Base-by-base conservation (phyloP, 2,888 invertebrate species). In the Vesta saturnalis region DNA sequence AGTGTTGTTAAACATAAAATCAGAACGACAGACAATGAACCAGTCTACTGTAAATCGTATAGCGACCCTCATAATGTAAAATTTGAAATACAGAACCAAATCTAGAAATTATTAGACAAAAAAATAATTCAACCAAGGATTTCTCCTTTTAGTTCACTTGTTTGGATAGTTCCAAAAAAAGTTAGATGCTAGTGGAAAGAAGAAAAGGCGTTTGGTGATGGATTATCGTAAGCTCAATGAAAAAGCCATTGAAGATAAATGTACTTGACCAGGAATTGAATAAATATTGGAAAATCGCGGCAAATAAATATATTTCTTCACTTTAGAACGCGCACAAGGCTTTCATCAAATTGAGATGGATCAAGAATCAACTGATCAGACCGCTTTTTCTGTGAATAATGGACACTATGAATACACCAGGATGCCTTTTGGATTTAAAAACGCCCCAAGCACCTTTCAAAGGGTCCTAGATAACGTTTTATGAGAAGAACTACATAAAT, bases 261-360 rank as follows among this genome's bases (percentile, higher is more conserved):
- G 18, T 14, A 16, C 52, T 1, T 18, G 23, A 1, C 52, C 60
- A 12, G 18, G 60, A 8, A 49, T 60, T 1, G 49, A 52, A 8
- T 49, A 60, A 35, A 60, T 60, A 15, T 16, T 60, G 16, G 52
- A 49, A 14, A 49, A 30, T 14, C 15, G 49, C 10, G 60, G 60
- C 1, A 60, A 18, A 60, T n/a, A n/a, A n/a, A n/a, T n/a, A n/a
- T n/a, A n/a, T n/a, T n/a, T n/a, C n/a, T n/a, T n/a, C n/a, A n/a
- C n/a, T n/a, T n/a, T n/a, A n/a, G n/a, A n/a, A n/a, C n/a, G n/a
- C n/a, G n/a, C n/a, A n/a, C n/a, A n/a, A n/a, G n/a, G 76, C 8
- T 79, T 76, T 47, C 73, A 74, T 43, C 79, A 79, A 64, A n/a
- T n/a, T n/a, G n/a, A n/a, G n/a, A 73, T 79, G 5, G 72, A 72